Percentiles rank a stretch among this genome's conserved stretches.
Conservation (phyloP, 2,797 vertebrate species). For the Selene dorsalis region DNA sequence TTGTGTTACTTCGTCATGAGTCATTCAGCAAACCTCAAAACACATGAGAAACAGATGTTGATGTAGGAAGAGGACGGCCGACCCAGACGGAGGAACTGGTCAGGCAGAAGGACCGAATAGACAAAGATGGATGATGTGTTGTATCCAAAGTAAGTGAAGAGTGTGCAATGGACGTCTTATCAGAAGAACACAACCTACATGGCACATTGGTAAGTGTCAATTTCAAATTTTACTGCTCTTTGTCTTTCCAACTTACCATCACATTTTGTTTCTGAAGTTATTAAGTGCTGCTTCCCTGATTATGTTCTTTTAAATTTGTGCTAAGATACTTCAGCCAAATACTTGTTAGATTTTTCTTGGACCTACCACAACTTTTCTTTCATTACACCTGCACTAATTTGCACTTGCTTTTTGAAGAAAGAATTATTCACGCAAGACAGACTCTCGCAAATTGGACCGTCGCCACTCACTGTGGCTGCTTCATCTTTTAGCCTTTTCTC, state of each 20-base stretch:
- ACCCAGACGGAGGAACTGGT: background rate
- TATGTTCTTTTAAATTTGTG: background rate
- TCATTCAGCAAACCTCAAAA: background rate
- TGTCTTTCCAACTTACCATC: background rate
- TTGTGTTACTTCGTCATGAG: background rate
- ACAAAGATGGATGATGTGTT: background rate
- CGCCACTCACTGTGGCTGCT: background rate
- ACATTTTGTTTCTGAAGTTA: background rate
- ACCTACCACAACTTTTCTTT: background rate
- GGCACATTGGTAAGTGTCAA: background rate
- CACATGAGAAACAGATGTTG: background rate
- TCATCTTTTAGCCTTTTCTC: background rate
- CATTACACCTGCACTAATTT: constrained; percentile 47
- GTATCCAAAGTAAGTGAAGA: background rate
- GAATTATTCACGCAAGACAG: constrained; percentile 40
- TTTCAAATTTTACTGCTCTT: background rate
- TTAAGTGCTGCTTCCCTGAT: constrained; percentile 9
- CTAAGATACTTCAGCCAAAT: background rate
- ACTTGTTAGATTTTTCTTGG: constrained; percentile 8
- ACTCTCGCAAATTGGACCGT: constrained; percentile 23
- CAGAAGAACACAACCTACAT: background rate
- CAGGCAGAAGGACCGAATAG: background rate
- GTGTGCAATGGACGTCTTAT: constrained; percentile 1
- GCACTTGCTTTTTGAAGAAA: constrained; percentile 30
- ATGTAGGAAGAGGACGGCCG: background rate